A percentile compares a stretch with the other conserved stretches of the same genome.
phyloP scores from a whole-genome alignment of 2,113 vertebrate species.

The Dasyornis broadbenti region DNA sequence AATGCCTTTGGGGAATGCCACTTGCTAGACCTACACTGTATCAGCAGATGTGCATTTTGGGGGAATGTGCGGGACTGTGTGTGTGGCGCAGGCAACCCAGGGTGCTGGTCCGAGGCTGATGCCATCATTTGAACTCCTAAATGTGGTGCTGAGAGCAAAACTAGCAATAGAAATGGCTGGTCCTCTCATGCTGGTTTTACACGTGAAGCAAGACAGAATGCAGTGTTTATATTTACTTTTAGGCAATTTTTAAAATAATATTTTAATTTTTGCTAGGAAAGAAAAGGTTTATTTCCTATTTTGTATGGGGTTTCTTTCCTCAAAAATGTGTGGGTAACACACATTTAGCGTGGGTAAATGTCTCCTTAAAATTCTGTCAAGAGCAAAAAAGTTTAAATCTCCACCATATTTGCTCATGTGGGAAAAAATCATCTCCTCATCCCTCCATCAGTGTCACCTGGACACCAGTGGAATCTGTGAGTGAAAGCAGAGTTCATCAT shows the following conservation, averaged over 20 bases:
- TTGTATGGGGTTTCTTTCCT: not conserved
- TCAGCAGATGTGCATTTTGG: rapidly evolving
- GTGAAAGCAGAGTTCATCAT: not conserved
- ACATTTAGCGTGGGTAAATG: not conserved
- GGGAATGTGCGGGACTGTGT: rapidly evolving
- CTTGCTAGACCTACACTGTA: not conserved
- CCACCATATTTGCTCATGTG: not conserved
- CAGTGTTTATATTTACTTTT: not conserved
- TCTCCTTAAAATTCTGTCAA: not conserved
- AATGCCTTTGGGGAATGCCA: not conserved
- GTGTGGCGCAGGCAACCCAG: rapidly evolving
- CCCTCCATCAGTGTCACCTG: not conserved
- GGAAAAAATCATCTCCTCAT: not conserved
- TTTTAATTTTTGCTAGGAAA: not conserved
- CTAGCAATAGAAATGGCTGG: not conserved
- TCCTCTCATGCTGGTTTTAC: not conserved
- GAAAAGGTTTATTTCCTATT: not conserved
- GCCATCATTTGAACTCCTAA: not conserved
- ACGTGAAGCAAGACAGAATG: not conserved
- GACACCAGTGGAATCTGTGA: not conserved
- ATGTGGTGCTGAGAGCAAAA: not conserved
- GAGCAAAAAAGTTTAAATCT: not conserved
- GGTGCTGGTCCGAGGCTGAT: not conserved
- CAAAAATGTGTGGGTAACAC: not conserved
- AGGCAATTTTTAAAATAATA: not conserved